Conservation (phyloP, 2,888 invertebrate species). For the Lasioglossum zephyrum region DNA sequence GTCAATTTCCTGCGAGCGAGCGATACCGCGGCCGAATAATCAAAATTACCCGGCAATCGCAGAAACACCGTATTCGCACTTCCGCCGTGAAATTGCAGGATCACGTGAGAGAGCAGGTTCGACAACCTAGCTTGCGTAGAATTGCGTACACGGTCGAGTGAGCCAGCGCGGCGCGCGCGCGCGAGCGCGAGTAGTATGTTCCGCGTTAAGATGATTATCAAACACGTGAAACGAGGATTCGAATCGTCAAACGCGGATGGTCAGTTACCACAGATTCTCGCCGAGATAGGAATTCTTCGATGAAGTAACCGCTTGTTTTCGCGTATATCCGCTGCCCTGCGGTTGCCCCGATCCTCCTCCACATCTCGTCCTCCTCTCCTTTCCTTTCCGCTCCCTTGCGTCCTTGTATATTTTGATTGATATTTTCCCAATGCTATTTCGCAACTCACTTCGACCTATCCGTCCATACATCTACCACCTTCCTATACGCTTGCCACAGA, state of each 20-base stretch:
- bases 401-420: slow-evolving; percentile 36
- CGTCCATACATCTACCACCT: background rate
- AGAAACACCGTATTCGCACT: slow-evolving; percentile 44
- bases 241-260: slow-evolving; percentile 63
- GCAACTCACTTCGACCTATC: background rate
- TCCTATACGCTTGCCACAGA: background rate
- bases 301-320: slow-evolving; percentile 59
- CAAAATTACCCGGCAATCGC: slow-evolving; percentile 31
- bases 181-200: slow-evolving; percentile 5
- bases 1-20: background rate
- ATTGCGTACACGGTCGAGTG: slow-evolving; percentile 19
- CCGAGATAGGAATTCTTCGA: slow-evolving; percentile 55
- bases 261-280: slow-evolving; percentile 47
- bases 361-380: background rate
- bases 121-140: slow-evolving; percentile 34
- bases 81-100: slow-evolving; percentile 56
- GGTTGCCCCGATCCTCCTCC: slow-evolving; percentile 7
- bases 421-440: slow-evolving; percentile 24
- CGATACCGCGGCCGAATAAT: slow-evolving; percentile 21
- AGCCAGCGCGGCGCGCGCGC: background rate
- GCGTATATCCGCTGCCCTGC: slow-evolving; percentile 24
- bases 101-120: slow-evolving; percentile 38
- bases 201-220: slow-evolving; percentile 63
- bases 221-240: slow-evolving; percentile 59
- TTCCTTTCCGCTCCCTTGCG: slow-evolving; percentile 5